phyloP scores from a whole-genome alignment of 37 sponge, comb jelly and placozoan species.

The Beroe ovata region DNA sequence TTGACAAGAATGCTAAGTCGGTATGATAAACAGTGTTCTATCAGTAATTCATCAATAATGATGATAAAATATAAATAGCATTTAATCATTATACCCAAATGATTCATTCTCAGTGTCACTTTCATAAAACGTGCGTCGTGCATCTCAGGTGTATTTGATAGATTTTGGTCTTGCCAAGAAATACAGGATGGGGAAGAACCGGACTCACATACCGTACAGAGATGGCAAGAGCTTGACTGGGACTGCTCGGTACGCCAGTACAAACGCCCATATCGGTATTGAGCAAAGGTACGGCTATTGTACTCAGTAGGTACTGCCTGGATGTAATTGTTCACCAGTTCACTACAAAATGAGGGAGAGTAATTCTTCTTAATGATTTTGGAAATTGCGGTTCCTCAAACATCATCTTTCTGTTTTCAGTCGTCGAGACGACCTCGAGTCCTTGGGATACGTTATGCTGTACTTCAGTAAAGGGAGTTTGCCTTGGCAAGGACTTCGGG shows the following conservation, averaged over 20 bases:
- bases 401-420: too few species aligned
- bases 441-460: conserved; percentile 50
- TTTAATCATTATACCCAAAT: too few species aligned
- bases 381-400: too few species aligned
- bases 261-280: conserved; percentile 63
- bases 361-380: too few species aligned
- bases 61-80: too few species aligned
- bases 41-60: too few species aligned
- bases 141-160: conserved; percentile 55
- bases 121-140: too few species aligned
- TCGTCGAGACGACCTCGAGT: conserved; percentile 49
- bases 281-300: conserved; percentile 66
- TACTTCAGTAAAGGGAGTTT: conserved; percentile 35
- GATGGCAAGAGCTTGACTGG: conserved; percentile 63
- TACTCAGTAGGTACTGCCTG: too few species aligned
- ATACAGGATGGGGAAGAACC: conserved; percentile 62
- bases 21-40: too few species aligned
- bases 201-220: conserved; percentile 58
- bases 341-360: too few species aligned
- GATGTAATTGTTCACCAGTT: too few species aligned
- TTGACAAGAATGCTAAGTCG: conserved; percentile 45
- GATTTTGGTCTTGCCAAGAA: conserved; percentile 66
- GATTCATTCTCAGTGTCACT: too few species aligned
- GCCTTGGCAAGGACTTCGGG: conserved; percentile 64
- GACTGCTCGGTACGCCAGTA: conserved; percentile 63